Base-by-base conservation (phyloP, 2,888 invertebrate genomes). In the Ephialtes manifestator region DNA sequence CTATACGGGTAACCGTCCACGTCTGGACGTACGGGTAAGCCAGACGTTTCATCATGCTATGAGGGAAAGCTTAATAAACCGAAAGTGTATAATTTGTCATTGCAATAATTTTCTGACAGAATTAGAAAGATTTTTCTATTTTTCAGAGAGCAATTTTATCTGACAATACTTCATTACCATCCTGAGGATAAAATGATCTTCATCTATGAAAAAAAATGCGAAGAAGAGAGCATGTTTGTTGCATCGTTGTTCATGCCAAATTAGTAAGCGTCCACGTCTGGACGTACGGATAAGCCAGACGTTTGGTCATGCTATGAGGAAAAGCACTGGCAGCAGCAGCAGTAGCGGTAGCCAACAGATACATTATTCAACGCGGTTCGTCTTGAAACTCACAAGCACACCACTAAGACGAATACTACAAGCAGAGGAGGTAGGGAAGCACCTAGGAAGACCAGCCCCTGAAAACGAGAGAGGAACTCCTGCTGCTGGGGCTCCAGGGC, bases 351-450 rank as follows among this genome's bases (percentile, higher is more conserved):
- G 76, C 78, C 83, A 77, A 83, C 83, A 80, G 79, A 83, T 83
- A 71, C 83, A 83, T 83, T 83, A 83, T 83, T 83, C 83, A 83
- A 83, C 83, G 71, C 83, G 75, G 79, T 71, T 83, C 83, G 83
- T 83, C 80, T 76, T 75, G 71, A 80, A 75, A 80, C 83, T 83
- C 75, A 63, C 79, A 15, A 48, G 48, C 68, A 48, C 48, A 68
- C 70, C 75, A 79, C 60, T 55, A 80, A 71, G 77, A 78, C 60
- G 65, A 74, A 65, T 74, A 63, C 71, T 75, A 80, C 70, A 68
- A 68, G 68, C 46, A 28, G n/a, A n/a, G 11, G 15, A 43, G 24
- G 13, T 28, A 4, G 46, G 46, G n/a, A 4, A 46, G 68, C 28
- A n/a, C 48, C 68, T 7, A 68, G 24, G n/a, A n/a, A 24, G 20